Percentiles rank a stretch among this genome's conserved stretches.
Conservation (phyloP, 2,113 vertebrate species). For the Manacus vitellinus region DNA sequence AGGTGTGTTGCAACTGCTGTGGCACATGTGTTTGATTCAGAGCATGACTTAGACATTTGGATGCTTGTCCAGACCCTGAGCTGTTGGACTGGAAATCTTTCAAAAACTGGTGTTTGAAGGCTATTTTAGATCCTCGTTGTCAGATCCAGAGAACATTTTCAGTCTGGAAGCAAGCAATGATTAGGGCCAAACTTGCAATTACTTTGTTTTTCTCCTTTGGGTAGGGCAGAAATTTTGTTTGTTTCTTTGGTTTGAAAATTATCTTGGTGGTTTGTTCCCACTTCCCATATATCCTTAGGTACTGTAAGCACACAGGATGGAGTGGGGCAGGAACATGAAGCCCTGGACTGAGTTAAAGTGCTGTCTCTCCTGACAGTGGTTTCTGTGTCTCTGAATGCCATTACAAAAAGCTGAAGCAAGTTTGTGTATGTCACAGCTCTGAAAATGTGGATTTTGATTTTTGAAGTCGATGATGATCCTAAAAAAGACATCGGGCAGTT, state of each 20-base stretch:
- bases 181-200: neutral
- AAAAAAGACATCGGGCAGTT: neutral
- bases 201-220: neutral
- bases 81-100: neutral
- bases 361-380: neutral
- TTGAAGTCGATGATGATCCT: neutral
- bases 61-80: neutral
- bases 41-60: neutral
- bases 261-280: neutral
- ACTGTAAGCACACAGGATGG: neutral
- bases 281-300: neutral
- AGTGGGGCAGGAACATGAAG: neutral
- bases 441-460: neutral
- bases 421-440: neutral
- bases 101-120: neutral
- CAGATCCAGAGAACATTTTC: neutral
- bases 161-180: neutral
- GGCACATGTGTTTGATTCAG: fast-evolving
- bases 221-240: neutral
- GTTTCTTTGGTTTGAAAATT: neutral
- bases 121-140: neutral
- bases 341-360: neutral
- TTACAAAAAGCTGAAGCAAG: neutral
- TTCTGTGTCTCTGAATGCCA: neutral
- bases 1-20: neutral